Percentiles rank a stretch among this genome's conserved stretches.
These are phyloP conservation scores for Cyphomyrus plagiostoma DNA, from an alignment of 2,113 vertebrate genomes.

Conservation along the genomic window DNA sequence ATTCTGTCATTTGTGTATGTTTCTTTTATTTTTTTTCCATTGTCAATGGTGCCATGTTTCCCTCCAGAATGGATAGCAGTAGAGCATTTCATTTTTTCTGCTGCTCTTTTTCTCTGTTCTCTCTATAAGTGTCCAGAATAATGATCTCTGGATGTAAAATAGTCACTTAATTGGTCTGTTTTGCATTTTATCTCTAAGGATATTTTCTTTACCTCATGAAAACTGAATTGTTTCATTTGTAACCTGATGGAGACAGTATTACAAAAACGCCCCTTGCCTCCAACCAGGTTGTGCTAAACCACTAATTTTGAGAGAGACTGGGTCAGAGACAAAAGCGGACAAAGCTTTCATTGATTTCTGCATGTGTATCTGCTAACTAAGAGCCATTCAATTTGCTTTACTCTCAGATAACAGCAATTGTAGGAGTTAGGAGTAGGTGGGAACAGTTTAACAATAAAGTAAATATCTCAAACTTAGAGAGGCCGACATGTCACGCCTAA, in stretches of 20 bases:
- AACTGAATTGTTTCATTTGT: constrained; percentile 38
- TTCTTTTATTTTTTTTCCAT: not conserved
- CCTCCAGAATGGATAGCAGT: not conserved
- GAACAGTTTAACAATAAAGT: not conserved
- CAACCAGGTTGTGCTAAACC: constrained; percentile 41
- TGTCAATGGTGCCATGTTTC: not conserved
- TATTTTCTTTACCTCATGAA: constrained; percentile 41
- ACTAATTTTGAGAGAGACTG: constrained; percentile 52
- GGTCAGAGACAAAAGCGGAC: constrained; percentile 34
- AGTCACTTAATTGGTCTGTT: not conserved
- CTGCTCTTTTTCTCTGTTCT: not conserved
- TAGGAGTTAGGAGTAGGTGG: not conserved
- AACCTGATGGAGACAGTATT: constrained; percentile 6
- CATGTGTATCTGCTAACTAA: not conserved
- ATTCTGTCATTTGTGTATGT: not conserved
- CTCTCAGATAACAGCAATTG: not conserved
- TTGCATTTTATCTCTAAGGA: not conserved
- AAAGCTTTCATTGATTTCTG: constrained; percentile 43
- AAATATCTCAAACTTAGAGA: not conserved
- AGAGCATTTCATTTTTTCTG: not conserved
- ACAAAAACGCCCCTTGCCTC: constrained; percentile 4
- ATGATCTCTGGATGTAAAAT: not conserved
- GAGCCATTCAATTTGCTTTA: not conserved
- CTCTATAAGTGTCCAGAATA: not conserved
- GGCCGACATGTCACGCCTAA: not conserved